phyloP scores from a whole-genome alignment of 2,113 vertebrate species.

The Peromyscus leucopus region DNA sequence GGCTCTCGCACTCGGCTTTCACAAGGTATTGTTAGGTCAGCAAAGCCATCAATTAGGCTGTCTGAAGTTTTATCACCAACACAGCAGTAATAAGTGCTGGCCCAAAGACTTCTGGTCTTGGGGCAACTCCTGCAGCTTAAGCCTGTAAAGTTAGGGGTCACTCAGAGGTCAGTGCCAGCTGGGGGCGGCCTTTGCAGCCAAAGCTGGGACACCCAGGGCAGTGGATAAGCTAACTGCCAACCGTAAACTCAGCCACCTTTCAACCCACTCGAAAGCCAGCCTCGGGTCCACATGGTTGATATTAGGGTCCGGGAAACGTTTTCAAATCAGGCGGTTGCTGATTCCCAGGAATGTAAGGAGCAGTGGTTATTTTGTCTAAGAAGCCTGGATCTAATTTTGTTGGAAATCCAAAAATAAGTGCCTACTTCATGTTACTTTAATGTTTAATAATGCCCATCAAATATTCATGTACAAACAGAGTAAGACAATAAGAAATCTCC shows the following conservation, averaged over 20 bases:
- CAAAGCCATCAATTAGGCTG: slow-evolving; percentile 99
- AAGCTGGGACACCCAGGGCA: slow-evolving; percentile 87
- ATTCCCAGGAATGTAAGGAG: slow-evolving; percentile 84
- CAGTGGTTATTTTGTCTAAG: slow-evolving; percentile 85
- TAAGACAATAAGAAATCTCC: slow-evolving; percentile 86
- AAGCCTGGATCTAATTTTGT: slow-evolving; percentile 99
- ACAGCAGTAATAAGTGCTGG: slow-evolving; percentile 95
- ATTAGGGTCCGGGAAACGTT: slow-evolving; percentile 91
- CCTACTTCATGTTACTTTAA: slow-evolving; percentile 96
- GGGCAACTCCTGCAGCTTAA: slow-evolving; percentile 92
- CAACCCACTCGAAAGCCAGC: slow-evolving; percentile 86
- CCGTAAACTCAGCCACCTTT: slow-evolving; percentile 88
- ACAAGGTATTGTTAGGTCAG: slow-evolving; percentile 99
- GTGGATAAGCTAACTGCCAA: slow-evolving; percentile 86
- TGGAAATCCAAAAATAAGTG: slow-evolving; percentile 96
- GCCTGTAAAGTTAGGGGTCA: slow-evolving; percentile 94
- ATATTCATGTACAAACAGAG: slow-evolving; percentile 86
- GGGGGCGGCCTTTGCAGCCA: slow-evolving; percentile 92
- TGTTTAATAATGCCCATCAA: slow-evolving; percentile 87
- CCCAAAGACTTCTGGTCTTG: slow-evolving; percentile 94
- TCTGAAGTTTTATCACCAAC: slow-evolving; percentile 99
- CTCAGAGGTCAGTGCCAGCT: slow-evolving; percentile 95
- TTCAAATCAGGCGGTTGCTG: slow-evolving; percentile 86
- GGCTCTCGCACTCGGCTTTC: slow-evolving; percentile 95
- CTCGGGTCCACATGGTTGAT: slow-evolving; percentile 96